Conservation (phyloP, 2,113 vertebrate species). For the Scomber colias region DNA sequence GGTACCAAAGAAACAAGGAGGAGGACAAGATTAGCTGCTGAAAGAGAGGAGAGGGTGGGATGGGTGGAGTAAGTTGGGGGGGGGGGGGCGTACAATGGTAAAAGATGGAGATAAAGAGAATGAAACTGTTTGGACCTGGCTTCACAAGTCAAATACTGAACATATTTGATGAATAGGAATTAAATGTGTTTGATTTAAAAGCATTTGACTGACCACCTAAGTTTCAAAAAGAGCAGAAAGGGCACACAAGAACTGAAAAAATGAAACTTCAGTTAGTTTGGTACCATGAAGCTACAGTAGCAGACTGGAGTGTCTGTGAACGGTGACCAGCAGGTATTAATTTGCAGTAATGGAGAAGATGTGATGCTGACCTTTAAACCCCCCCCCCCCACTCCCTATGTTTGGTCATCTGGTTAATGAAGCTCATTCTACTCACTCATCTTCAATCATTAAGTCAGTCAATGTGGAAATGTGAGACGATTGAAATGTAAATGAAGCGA, state of each 20-base stretch:
- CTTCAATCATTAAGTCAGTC: constrained; percentile 17
- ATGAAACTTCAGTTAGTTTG: neutral
- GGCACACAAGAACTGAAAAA: neutral
- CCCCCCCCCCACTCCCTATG: neutral
- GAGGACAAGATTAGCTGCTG: constrained; percentile 54
- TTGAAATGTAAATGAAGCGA: constrained; percentile 17
- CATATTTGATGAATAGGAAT: neutral
- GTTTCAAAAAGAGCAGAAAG: neutral
- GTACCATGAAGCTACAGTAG: neutral
- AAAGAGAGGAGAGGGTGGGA: constrained; percentile 31
- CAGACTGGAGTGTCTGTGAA: neutral
- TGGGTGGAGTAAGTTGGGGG: neutral
- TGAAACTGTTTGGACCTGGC: neutral
- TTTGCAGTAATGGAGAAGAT: neutral
- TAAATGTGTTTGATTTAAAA: neutral
- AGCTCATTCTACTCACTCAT: constrained; percentile 12
- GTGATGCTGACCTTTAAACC: constrained; percentile 10
- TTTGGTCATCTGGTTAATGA: constrained; percentile 16
- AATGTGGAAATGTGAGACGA: constrained; percentile 20
- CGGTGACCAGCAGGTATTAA: neutral
- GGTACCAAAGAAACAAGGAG: constrained; percentile 49
- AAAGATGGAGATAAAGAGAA: constrained; percentile 2
- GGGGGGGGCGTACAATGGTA: neutral
- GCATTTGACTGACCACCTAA: neutral
- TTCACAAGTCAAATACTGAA: neutral